Base-by-base conservation (phyloP, 1,140 invertebrate genomes). In the Luehdorfia chinensis region DNA sequence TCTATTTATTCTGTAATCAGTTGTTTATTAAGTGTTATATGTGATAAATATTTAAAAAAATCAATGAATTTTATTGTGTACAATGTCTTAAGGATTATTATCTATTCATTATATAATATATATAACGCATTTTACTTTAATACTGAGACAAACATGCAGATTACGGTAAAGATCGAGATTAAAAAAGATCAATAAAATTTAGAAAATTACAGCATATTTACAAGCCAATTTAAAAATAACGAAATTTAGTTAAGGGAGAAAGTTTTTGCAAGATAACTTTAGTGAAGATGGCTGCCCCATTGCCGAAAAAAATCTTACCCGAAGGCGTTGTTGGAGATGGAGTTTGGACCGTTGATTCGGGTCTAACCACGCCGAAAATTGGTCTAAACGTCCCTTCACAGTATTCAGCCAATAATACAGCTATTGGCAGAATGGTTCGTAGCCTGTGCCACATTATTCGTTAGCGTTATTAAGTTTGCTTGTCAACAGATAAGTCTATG, bases 291-390 rank as follows among this genome's bases (percentile, higher is more conserved):
- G 12, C 41, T 47, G 53, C 52, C 58, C 58, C 58, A 60, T 61
- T 54, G 39, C 48, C 47, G 47, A 61, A 61, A 34, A 48, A 50
- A 27, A 47, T 39, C 48, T 61, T 61, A 59, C 57, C 56, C 39
- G 41, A 49, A 15, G 52, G 45, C 1, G 32, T 31, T 9, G 33
- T 51, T 6, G 55, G 50, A 31, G 55, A 55, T 41, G 61, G 61
- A 19, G 19, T 30, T 19, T 32, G 21, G 11, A 50, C 7, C 16
- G 58, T 47, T 3, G 45, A 14, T 23, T 51, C 36, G 15, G 45
- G 47, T 48, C 55, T 50, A 21, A 51, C 39, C 9, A 59, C 19
- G 23, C 55, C 52, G 45, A 63, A 51, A n/a, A 46, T 36, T 1
- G 59, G 51, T 34, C 51, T 59, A 37, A 50, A 63, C 5, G 49